Conservation (phyloP, 1,140 invertebrate genomes). For the Lysiphlebus fabarum region DNA sequence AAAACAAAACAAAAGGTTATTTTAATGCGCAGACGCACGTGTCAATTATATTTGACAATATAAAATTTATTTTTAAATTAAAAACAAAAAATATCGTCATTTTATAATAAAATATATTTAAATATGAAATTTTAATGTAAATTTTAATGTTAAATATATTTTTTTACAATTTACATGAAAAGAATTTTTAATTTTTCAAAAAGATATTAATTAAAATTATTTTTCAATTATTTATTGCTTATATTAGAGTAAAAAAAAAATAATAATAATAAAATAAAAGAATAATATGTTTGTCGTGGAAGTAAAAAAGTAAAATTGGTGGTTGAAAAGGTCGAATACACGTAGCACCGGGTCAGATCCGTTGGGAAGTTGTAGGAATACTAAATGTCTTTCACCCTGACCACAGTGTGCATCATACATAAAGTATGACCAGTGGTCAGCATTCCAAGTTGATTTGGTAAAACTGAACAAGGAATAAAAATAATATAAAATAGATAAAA, state of each 20-base stretch:
- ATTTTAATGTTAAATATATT: too few species aligned
- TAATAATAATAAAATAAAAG: not conserved
- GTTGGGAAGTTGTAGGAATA: slow-evolving; percentile 47
- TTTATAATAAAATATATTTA: not conserved
- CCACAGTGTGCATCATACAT: slow-evolving; percentile 43
- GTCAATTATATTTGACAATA: too few species aligned
- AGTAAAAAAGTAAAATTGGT: not conserved
- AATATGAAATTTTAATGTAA: too few species aligned
- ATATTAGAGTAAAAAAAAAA: not conserved
- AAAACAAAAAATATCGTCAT: too few species aligned
- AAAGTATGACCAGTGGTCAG: slow-evolving; percentile 40
- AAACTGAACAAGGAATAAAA: slow-evolving; percentile 15
- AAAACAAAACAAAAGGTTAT: too few species aligned
- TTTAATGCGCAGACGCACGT: too few species aligned
- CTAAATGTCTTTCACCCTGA: slow-evolving; percentile 34
- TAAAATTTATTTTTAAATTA: too few species aligned
- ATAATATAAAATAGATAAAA: slow-evolving; percentile 1
- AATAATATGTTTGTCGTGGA: not conserved
- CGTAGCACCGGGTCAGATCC: slow-evolving; percentile 36
- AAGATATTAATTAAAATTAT: not conserved
- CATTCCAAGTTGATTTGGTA: slow-evolving; percentile 26
- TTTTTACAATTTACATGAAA: too few species aligned
- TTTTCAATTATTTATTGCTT: not conserved
- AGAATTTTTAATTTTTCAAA: too few species aligned
- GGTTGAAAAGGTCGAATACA: slow-evolving; percentile 8